Evolutionary conservation across 2,797 vertebrate genomes (phyloP).

Genomic region (Dryobates pubescens): DNA sequence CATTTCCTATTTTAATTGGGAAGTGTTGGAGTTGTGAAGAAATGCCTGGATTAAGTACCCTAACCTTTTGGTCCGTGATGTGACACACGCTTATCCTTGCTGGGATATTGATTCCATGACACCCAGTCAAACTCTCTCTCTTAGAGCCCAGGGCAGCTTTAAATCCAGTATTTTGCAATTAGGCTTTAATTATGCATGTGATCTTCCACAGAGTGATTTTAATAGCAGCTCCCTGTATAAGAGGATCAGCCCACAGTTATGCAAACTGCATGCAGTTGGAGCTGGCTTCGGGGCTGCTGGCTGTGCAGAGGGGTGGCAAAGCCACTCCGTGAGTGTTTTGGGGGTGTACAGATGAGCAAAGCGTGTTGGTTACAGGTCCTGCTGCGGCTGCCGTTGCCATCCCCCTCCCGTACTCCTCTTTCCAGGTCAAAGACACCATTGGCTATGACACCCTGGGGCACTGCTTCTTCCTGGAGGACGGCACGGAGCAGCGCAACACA

Average conservation of each 20-base stretch:
- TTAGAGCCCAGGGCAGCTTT: background rate
- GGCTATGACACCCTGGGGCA: constrained; percentile 90
- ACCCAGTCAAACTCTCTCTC: background rate
- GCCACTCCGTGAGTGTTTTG: accelerated
- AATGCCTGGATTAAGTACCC: background rate
- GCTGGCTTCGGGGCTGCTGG: background rate
- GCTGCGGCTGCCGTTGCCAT: background rate
- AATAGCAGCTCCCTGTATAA: background rate
- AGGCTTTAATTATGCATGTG: background rate
- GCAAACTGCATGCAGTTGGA: accelerated
- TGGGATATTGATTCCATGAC: background rate
- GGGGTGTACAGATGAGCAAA: background rate
- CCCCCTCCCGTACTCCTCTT: background rate
- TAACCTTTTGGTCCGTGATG: background rate
- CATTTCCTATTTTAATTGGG: background rate
- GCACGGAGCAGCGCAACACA: constrained; percentile 89
- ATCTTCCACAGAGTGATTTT: background rate
- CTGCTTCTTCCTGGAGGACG: constrained; percentile 93
- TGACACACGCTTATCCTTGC: background rate
- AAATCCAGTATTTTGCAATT: background rate
- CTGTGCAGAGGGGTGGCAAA: background rate
- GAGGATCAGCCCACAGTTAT: background rate
- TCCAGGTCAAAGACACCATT: constrained; percentile 90
- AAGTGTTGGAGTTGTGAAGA: background rate
- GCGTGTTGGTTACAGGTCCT: background rate